Evolutionary conservation across 2,888 invertebrate genomes (phyloP).

Genomic region (Trachelus iudaicus): DNA sequence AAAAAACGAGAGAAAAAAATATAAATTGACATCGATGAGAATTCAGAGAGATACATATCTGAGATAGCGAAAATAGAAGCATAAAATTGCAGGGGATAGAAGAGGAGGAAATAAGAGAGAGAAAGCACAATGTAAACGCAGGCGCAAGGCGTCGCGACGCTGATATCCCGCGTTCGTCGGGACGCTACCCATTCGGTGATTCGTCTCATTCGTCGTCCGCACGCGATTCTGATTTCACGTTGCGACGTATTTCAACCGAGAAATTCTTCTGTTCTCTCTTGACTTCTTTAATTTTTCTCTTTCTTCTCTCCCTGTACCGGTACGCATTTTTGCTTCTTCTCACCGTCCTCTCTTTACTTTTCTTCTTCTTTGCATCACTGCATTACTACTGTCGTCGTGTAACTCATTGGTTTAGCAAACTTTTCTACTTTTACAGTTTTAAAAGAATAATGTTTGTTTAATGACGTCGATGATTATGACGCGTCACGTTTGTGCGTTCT

Average conservation of each 20-base stretch:
- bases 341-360: not conserved
- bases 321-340: not conserved
- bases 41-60: not conserved
- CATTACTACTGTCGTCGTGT: not conserved
- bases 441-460: not conserved
- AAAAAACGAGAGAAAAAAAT: not conserved
- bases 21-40: not conserved
- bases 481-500: not conserved
- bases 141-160: constrained; percentile 1
- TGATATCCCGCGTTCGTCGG: constrained; percentile 22
- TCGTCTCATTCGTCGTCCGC: constrained; percentile 45
- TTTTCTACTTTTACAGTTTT: not conserved
- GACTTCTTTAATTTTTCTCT: not conserved
- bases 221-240: constrained; percentile 33
- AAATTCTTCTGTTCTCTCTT: not conserved
- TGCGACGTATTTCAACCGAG: not conserved
- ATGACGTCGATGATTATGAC: not conserved
- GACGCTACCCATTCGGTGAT: constrained; percentile 18
- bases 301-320: not conserved
- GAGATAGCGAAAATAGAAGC: not conserved
- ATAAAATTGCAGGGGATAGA: not conserved
- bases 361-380: not conserved
- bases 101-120: not conserved
- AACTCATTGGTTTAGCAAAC: not conserved
- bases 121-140: not conserved